Evolutionary conservation across 2,113 vertebrate genomes (phyloP), one percentile per base, ranked within the genome.

Genomic region (Symphodus melops): DNA sequence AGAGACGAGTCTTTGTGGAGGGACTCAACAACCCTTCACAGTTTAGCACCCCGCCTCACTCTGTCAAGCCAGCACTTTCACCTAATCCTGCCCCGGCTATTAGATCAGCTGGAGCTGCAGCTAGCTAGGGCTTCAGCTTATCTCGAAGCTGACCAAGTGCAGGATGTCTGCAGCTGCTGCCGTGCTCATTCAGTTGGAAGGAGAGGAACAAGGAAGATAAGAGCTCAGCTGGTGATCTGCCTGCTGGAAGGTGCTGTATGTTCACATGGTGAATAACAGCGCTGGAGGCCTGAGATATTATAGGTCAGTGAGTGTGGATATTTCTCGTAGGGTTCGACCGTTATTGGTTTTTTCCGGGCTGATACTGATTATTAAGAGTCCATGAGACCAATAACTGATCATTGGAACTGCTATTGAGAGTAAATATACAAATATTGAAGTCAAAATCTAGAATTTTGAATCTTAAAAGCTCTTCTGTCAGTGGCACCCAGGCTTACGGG

Each of bases 111-210:
- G 23, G 56, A 66, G 68, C 70, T 36, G 62, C 53, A 28, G 60
- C 52, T 68, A 79, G 74, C 69, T 78, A 14, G 61, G 73, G 79
- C 46, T 79, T 39, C 16, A 9, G 62, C 28, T 64, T 49, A 88
- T 84, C 79, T 71, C 12, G 36, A 20, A 56, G 37, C 68, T 42
- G 62, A 72, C 64, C 36, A 11, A 46, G 23, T 33, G 82, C 55
- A 41, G 42, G 49, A 62, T 64, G 56, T 83, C n/a, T 82, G 68
- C 76, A 49, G 72, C 57, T 20, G 28, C 28, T 6, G 28, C 28
- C 6, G 1, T 3, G 28, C 16, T 49, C 75, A 76, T 72, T 80
- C 66, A 60, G 9, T 49, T 4, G 36, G 51, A 8, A 51, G 48
- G 48, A 51, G 19, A 51, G 48, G 48, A 51, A 51, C 20, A n/a